A percentile compares a stretch with the other conserved stretches of the same genome.
phyloP scores from a whole-genome alignment of 1,140 invertebrate species.

The Neodiprion pinetum region DNA sequence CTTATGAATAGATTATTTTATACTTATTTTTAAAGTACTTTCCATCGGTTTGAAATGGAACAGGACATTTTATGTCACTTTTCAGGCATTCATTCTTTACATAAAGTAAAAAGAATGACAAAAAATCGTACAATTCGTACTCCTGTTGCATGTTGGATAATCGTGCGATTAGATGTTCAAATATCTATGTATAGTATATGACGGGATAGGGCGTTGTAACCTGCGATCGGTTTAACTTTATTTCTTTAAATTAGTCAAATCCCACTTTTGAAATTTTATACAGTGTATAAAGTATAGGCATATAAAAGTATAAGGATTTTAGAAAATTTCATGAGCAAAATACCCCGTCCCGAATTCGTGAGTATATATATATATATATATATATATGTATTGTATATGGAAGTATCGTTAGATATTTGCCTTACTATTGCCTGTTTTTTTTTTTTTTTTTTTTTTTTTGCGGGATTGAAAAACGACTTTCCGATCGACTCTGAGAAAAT shows the following conservation, averaged over 20 bases:
- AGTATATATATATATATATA: neutral
- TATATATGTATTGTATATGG: neutral
- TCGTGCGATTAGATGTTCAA: neutral
- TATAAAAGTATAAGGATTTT: neutral
- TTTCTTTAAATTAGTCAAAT: neutral
- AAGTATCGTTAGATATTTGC: conserved; percentile 1
- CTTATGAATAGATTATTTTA: neutral
- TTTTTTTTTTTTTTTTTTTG: neutral
- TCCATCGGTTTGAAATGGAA: neutral
- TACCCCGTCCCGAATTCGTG: too few relatives aligned
- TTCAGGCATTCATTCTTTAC: neutral
- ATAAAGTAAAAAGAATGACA: neutral
- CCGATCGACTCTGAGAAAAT: neutral
- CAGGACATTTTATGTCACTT: neutral
- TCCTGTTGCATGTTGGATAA: neutral
- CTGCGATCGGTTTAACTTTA: neutral
- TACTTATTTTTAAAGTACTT: neutral
- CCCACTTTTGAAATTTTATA: neutral
- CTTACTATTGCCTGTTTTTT: neutral
- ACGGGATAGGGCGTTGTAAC: neutral
- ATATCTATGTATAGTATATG: neutral
- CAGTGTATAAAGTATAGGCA: neutral
- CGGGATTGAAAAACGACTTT: neutral
- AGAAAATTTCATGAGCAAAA: neutral
- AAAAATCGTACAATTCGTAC: neutral